Base-by-base conservation (phyloP, 1,140 invertebrate species). In the Rhagoletis zephyria region DNA sequence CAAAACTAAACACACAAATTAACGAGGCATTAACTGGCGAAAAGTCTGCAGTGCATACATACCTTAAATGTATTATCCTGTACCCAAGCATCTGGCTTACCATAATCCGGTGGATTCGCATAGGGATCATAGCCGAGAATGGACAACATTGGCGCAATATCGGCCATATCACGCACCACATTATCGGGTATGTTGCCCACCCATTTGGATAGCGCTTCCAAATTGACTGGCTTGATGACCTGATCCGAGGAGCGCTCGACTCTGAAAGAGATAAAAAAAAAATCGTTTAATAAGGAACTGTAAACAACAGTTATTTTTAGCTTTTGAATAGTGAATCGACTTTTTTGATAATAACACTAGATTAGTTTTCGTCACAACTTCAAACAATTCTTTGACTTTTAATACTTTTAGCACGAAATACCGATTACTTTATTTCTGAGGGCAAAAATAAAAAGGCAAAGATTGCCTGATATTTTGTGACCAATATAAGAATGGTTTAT, bases 171-270 rank as follows among this genome's bases (percentile, higher is more conserved):
- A 88, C 95, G 94, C 59, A 98, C 95, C 45, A 99, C 98, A 93
- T 99, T 98, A 42, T 95, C 95, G 42, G 98, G 98, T 91, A 99
- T 96, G 89, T 96, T 94, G 61, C 97, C 98, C 61, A 99, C 98
- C 99, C 99, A 99, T 94, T 99, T 99, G 88, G 96, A 96, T 77
- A 99, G 94, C 9, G 98, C 98, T 93, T 99, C 98, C 88, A 98
- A 94, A 94, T 99, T 99, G 14, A 99, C 96, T 6, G 99, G 98
- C 93, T 99, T 99, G 92, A 99, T 98, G 85, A 99, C 98, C 95
- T 99, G 98, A 94, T 99, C 98, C 88, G 98, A 98, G 16, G 98
- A 99, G 87, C 98, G 95, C 94, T 99, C 98, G 89, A 98, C 97
- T 94, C 98, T 99, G 94, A 77, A 94, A 94, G 90, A 64, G 10